Conservation (phyloP, 2,888 invertebrate genomes). For the Drosophila robusta region DNA sequence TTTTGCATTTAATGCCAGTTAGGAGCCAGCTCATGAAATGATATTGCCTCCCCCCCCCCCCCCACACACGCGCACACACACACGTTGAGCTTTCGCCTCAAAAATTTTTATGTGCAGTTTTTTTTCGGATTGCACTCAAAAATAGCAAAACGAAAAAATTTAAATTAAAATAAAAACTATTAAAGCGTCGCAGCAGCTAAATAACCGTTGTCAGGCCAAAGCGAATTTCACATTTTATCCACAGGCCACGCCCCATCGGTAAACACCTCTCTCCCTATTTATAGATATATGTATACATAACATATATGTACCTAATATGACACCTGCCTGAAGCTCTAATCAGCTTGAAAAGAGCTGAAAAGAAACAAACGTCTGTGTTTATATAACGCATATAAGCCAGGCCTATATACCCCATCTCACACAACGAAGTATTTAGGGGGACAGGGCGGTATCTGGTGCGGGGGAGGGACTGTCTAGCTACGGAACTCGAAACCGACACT, state of each 20-base stretch:
- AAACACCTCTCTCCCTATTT: neutral
- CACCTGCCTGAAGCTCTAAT: constrained; percentile 68
- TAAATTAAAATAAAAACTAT: constrained; percentile 2
- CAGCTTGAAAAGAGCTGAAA: constrained; percentile 48
- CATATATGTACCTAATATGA: constrained; percentile 4
- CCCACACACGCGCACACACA: neutral
- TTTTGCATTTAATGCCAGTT: constrained; percentile 66
- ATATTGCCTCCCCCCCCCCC: neutral
- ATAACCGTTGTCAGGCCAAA: constrained; percentile 12
- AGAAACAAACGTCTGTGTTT: constrained; percentile 66
- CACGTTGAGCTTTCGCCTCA: constrained; percentile 54
- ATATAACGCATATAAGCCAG: constrained; percentile 20
- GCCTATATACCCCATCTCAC: constrained; percentile 7
- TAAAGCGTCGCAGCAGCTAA: constrained; percentile 16
- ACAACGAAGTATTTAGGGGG: too few relatives aligned
- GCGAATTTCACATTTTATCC: constrained; percentile 24
- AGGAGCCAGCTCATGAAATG: constrained; percentile 33
- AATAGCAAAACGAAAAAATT: constrained; percentile 11
- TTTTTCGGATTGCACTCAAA: constrained; percentile 11
- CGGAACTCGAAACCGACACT: constrained; percentile 45
- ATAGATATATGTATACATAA: constrained; percentile 3
- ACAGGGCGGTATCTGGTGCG: too few relatives aligned
- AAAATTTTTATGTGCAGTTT: constrained; percentile 56
- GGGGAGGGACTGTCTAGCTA: neutral
- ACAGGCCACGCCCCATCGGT: constrained; percentile 36